Conservation (phyloP, 1,140 invertebrate species). For the Spodoptera litura region DNA sequence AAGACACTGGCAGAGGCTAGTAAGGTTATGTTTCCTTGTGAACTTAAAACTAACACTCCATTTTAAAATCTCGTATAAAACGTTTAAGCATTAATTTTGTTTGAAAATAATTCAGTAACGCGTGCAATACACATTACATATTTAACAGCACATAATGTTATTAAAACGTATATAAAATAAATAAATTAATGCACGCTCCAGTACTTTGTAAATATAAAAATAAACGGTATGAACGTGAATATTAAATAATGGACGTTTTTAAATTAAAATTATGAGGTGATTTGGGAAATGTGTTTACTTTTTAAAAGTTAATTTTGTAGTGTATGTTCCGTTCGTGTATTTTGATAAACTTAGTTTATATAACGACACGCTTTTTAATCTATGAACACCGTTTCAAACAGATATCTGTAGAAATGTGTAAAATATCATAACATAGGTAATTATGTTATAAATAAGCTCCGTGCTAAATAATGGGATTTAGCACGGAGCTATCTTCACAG, state of each 20-base stretch:
- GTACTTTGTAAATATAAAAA: constrained; percentile 23
- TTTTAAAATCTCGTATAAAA: neutral
- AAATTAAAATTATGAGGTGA: neutral
- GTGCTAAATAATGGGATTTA: no score
- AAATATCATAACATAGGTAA: no score
- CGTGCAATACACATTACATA: neutral
- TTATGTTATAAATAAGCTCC: no score
- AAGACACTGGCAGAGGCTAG: no score
- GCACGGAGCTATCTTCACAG: no score
- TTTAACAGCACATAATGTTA: constrained; percentile 26
- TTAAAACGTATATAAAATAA: constrained; percentile 22
- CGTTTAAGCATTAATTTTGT: neutral
- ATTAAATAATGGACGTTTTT: constrained; percentile 2
- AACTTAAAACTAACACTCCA: neutral
- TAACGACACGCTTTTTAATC: no score
- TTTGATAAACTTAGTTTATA: no score
- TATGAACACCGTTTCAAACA: no score
- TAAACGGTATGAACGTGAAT: neutral
- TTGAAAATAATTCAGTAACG: neutral
- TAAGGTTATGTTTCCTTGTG: no score
- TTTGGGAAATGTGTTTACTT: neutral
- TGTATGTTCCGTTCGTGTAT: neutral
- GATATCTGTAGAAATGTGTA: no score
- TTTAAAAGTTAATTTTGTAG: neutral
- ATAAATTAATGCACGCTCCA: neutral